Base-by-base conservation (phyloP, 2,888 invertebrate species). In the Thecocarcelia acutangulata region DNA sequence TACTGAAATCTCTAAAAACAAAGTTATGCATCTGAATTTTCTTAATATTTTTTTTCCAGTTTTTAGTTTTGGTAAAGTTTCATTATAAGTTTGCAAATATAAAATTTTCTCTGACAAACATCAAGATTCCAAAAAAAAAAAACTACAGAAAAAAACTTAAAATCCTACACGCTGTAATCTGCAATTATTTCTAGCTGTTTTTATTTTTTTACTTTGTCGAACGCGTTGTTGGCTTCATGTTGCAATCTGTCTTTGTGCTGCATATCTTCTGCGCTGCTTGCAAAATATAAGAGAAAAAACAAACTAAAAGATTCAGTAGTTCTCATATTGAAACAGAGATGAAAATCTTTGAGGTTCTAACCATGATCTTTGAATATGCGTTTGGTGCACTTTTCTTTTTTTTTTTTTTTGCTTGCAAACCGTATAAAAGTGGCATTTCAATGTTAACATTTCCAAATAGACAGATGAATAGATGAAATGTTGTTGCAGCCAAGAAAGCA, bases 391-490 rank as follows among this genome's bases (percentile, higher is more conserved):
- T 13, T 28, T 46, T 42, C 19, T 6, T 11, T 33, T 17, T 50
- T 37, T 28, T 24, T 42, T 15, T 52, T 21, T 37, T 19, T 63
- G n/a, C 40, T 37, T 37, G 72, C 21, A 72, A 72, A 70, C 24
- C 44, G 44, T 66, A 66, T 66, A 79, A 66, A 66, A 79, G 72
- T 79, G 72, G 66, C 78, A 79, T 79, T 79, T 79, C 78, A 79
- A 79, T 73, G 78, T 73, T 79, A 79, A 79, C 73, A 73, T 79
- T 79, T 79, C 70, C 59, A 68, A 79, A 79, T 73, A 79, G 78
- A 79, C 78, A 79, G 78, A 73, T 79, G 78, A 79, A 79, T 79
- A 79, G 78, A 73, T 79, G 78, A 79, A 79, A 79, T 79, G 72
- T 59, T 79, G 78, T 48, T 72, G 15, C 46, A 52, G 37, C 44